These are phyloP conservation scores for Andrena bucephala DNA, from an alignment of 2,888 invertebrate genomes.

Conservation along the genomic window DNA sequence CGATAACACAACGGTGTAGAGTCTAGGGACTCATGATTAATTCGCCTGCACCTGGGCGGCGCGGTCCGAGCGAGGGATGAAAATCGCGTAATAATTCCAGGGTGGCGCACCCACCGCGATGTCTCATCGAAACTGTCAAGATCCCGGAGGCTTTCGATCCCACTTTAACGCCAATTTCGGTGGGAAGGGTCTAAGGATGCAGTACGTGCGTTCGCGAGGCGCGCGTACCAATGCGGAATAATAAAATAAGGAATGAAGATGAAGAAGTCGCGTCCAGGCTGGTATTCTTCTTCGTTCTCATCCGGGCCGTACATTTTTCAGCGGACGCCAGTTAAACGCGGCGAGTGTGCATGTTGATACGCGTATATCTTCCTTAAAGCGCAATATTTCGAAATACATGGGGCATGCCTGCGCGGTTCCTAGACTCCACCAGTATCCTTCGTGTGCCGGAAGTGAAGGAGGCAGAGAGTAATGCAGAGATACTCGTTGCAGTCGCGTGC, in stretches of 20 bases:
- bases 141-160: no score
- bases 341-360: not conserved
- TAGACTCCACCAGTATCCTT: not conserved
- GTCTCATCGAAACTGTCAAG: no score
- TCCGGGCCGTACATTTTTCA: constrained; percentile 1
- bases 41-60: not conserved
- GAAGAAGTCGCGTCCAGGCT: not conserved
- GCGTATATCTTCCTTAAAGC: constrained; percentile 34
- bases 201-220: no score
- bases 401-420: not conserved
- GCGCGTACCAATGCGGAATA: no score
- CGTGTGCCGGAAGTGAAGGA: not conserved
- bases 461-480: not conserved
- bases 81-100: not conserved
- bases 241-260: not conserved
- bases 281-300: not conserved
- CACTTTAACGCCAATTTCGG: no score
- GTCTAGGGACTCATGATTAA: constrained; percentile 7
- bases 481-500: no score
- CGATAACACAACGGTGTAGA: constrained; percentile 2
- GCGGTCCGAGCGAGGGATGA: not conserved
- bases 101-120: no score
- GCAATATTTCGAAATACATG: constrained; percentile 27
- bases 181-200: not conserved
- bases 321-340: no score